Evolutionary conservation across 1,140 invertebrate species (phyloP).

Genomic region (Saccostrea cuccullata): DNA sequence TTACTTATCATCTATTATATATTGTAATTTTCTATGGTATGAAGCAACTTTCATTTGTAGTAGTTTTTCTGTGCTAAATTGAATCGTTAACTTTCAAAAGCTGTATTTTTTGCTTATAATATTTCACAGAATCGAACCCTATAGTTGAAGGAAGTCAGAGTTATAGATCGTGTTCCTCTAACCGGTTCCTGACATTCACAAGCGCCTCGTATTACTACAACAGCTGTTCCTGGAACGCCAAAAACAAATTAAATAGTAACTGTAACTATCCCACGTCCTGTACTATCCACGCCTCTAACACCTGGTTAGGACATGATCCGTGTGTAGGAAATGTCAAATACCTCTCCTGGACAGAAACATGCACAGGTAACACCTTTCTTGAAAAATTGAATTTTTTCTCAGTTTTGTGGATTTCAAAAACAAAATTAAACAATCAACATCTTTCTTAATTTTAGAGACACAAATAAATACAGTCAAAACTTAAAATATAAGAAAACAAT

Average conservation of each 20-base stretch:
- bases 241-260: not conserved
- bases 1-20: not conserved
- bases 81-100: too few species aligned
- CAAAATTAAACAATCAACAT: too few species aligned
- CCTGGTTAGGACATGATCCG: not conserved
- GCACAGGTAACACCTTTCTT: not conserved
- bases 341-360: not conserved
- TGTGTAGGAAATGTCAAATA: not conserved
- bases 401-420: too few species aligned
- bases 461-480: too few species aligned
- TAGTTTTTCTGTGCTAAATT: too few species aligned
- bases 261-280: not conserved
- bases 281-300: not conserved
- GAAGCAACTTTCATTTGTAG: not conserved
- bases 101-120: too few species aligned
- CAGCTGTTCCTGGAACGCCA: not conserved
- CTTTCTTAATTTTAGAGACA: too few species aligned
- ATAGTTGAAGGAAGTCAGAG: not conserved
- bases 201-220: not conserved
- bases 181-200: not conserved
- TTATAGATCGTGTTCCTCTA: not conserved
- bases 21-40: not conserved
- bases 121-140: not conserved
- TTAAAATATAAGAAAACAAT: too few species aligned
- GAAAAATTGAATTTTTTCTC: not conserved